Percentiles rank a stretch among this genome's conserved stretches.
These are phyloP conservation scores for Batillaria attramentaria DNA, from an alignment of 1,140 invertebrate species.

Conservation along the genomic window DNA sequence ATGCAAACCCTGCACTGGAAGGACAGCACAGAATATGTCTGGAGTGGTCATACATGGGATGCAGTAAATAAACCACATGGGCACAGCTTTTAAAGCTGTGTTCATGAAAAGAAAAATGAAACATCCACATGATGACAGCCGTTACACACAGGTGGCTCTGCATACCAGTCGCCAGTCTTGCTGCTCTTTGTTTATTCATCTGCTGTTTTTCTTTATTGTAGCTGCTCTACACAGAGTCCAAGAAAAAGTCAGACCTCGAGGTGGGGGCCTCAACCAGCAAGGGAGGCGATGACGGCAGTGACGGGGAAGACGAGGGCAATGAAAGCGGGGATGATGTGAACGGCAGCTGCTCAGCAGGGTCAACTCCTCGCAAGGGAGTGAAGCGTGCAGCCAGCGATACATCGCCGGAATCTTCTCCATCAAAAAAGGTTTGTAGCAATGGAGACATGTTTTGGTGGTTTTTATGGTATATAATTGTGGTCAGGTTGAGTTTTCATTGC, in stretches of 20 bases:
- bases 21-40: no score
- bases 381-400: constrained; percentile 31
- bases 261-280: constrained; percentile 51
- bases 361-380: constrained; percentile 23
- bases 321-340: constrained; percentile 37
- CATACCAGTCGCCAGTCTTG: no score
- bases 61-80: no score
- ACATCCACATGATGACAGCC: no score
- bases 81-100: no score
- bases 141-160: no score
- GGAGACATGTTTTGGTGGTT: not conserved
- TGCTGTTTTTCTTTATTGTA: constrained; percentile 36
- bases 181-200: no score
- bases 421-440: constrained; percentile 13
- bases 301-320: constrained; percentile 41
- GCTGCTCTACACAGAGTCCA: constrained; percentile 67
- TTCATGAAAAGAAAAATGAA: no score
- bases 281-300: constrained; percentile 34
- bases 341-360: not conserved
- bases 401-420: constrained; percentile 25
- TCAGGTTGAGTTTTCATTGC: no score
- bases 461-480: no score
- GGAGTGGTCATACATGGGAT: no score
- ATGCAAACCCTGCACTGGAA: no score
- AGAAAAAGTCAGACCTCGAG: constrained; percentile 62